These are phyloP conservation scores for Drosophila peninsularis DNA, from an alignment of 2,888 invertebrate genomes.

Conservation along the genomic window DNA sequence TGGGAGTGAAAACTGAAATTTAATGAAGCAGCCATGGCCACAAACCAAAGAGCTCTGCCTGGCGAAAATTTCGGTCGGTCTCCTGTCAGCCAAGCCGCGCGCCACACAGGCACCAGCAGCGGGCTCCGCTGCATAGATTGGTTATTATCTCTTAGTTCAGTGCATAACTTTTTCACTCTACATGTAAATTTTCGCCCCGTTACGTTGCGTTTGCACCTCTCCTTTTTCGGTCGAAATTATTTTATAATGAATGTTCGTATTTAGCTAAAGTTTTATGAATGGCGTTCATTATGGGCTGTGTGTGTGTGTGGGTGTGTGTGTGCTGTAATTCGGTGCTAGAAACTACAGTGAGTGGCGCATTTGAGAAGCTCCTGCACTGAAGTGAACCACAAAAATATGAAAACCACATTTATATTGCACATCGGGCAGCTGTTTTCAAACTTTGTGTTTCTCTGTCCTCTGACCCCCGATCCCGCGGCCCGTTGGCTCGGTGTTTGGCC, in stretches of 20 bases:
- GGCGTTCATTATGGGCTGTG: slow-evolving; percentile 68
- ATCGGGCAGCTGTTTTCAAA: slow-evolving; percentile 75
- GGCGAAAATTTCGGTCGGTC: slow-evolving; percentile 27
- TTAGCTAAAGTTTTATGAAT: slow-evolving; percentile 80
- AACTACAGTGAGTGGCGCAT: slow-evolving; percentile 40
- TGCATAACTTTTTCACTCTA: slow-evolving; percentile 74
- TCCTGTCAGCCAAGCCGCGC: slow-evolving; percentile 22
- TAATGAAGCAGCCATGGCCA: slow-evolving; percentile 65
- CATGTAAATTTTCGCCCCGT: slow-evolving; percentile 67
- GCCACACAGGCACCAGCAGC: slow-evolving; percentile 18
- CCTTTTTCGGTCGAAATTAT: slow-evolving; percentile 62
- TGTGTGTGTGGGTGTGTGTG: slow-evolving; percentile 4
- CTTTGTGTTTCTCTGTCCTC: slow-evolving; percentile 52
- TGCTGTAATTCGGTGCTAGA: slow-evolving; percentile 34
- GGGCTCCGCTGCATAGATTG: slow-evolving; percentile 61
- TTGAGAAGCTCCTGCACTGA: slow-evolving; percentile 45
- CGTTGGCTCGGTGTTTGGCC: slow-evolving; percentile 13
- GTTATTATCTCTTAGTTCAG: slow-evolving; percentile 74
- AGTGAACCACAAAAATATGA: slow-evolving; percentile 82
- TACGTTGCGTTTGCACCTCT: slow-evolving; percentile 34
- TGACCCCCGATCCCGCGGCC: slow-evolving; percentile 2
- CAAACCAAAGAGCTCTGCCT: slow-evolving; percentile 17
- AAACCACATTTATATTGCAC: slow-evolving; percentile 81
- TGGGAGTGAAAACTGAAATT: slow-evolving; percentile 53
- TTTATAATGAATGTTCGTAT: slow-evolving; percentile 80